phyloP scores from a whole-genome alignment of 1,140 invertebrate genomes.

The Halictus rubicundus region DNA sequence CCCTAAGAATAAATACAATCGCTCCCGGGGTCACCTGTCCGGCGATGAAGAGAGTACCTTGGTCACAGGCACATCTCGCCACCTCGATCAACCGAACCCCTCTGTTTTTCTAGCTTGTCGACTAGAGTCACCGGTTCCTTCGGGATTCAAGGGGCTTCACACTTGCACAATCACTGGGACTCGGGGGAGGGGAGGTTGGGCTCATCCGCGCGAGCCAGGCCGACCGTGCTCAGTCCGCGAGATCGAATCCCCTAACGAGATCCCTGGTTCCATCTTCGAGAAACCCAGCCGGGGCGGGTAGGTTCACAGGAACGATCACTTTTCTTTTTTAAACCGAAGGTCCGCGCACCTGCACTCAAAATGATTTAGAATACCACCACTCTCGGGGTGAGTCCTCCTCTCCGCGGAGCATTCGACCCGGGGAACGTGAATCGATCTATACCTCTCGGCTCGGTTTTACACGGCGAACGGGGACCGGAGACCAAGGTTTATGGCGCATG shows the following conservation, averaged over 20 bases:
- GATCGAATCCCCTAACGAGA: neutral
- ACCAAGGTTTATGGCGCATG: slow-evolving; percentile 40
- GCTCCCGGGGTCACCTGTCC: too few relatives aligned
- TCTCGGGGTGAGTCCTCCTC: too few relatives aligned
- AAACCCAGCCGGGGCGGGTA: too few relatives aligned
- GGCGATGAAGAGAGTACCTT: too few relatives aligned
- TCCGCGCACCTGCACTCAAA: slow-evolving; percentile 51
- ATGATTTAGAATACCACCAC: slow-evolving; percentile 23
- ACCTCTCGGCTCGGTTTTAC: too few relatives aligned
- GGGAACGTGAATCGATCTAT: too few relatives aligned
- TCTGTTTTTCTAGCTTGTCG: too few relatives aligned
- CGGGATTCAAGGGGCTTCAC: neutral
- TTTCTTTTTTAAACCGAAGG: neutral
- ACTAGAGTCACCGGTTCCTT: slow-evolving; percentile 23
- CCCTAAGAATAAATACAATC: too few relatives aligned
- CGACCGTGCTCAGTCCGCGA: slow-evolving; percentile 9
- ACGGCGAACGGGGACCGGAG: slow-evolving; percentile 1
- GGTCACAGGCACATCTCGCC: too few relatives aligned
- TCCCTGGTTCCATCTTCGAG: slow-evolving; percentile 17
- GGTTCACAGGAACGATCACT: neutral
- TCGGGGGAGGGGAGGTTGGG: neutral
- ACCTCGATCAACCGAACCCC: too few relatives aligned
- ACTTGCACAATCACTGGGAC: slow-evolving; percentile 53
- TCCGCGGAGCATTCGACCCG: too few relatives aligned
- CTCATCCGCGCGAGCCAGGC: slow-evolving; percentile 15